These are phyloP conservation scores for Rhamphomyia laevipes DNA, from an alignment of 2,888 invertebrate species.

Conservation along the genomic window DNA sequence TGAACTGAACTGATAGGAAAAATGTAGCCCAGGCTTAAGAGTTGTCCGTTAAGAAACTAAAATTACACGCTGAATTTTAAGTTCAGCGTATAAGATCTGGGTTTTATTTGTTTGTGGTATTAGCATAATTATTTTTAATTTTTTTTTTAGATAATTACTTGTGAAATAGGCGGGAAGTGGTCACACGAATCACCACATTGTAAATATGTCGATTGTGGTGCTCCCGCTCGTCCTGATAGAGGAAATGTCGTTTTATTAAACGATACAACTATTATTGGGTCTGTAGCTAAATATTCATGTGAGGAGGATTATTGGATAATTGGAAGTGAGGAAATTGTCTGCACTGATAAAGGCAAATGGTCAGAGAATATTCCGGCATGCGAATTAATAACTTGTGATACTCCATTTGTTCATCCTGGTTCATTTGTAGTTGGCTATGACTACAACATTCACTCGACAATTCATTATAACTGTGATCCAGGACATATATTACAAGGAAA, in stretches of 20 bases:
- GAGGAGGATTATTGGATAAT: conserved; percentile 72
- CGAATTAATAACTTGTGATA: conserved; percentile 74
- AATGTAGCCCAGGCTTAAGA: too few species aligned
- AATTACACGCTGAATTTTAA: too few species aligned
- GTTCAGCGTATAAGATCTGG: too few species aligned
- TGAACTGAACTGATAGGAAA: too few species aligned
- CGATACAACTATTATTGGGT: conserved; percentile 69
- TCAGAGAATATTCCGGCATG: conserved; percentile 76
- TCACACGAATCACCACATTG: conserved; percentile 67
- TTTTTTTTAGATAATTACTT: conserved; percentile 54
- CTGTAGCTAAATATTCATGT: conserved; percentile 68
- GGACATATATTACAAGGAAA: conserved; percentile 72
- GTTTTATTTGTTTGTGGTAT: too few species aligned
- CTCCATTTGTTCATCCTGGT: conserved; percentile 74
- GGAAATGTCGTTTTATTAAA: conserved; percentile 62
- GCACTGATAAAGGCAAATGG: conserved; percentile 79
- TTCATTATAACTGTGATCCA: conserved; percentile 78
- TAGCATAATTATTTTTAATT: not conserved
- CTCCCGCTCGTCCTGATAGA: conserved; percentile 66
- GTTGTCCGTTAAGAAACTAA: too few species aligned
- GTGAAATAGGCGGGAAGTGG: conserved; percentile 80
- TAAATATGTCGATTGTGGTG: conserved; percentile 77
- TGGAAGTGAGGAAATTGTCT: conserved; percentile 54
- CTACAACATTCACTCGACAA: conserved; percentile 75
- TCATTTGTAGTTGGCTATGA: conserved; percentile 83